These are phyloP conservation scores for Cyclophora albipunctata DNA, from an alignment of 2,888 invertebrate species.

Conservation along the genomic window DNA sequence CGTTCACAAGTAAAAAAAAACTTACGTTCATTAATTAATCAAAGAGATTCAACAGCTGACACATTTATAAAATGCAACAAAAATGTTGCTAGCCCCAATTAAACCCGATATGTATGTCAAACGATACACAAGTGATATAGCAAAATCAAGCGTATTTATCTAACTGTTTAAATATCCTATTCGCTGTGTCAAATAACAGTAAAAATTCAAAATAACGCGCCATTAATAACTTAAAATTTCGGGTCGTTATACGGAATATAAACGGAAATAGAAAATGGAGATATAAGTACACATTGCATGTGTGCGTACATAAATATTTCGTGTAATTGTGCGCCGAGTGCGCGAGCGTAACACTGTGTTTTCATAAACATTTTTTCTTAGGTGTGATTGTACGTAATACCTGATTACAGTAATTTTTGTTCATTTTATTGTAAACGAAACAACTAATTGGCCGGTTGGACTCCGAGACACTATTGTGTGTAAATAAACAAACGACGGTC, in stretches of 20 bases:
- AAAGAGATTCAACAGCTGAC: no score
- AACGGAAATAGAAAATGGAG: constrained; percentile 22
- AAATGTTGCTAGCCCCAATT: no score
- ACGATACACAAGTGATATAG: no score
- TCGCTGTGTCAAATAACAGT: neutral
- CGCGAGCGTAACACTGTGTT: constrained; percentile 8
- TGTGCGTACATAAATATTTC: constrained; percentile 5
- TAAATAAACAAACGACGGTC: no score
- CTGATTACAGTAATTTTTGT: constrained; percentile 1
- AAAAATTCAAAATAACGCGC: neutral
- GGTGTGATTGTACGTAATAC: constrained; percentile 22
- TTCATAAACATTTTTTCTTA: constrained; percentile 32
- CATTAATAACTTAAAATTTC: constrained; percentile 3
- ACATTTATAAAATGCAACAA: no score
- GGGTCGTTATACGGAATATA: constrained; percentile 1
- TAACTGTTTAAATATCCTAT: neutral
- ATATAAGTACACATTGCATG: constrained; percentile 13
- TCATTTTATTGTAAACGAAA: constrained; percentile 3
- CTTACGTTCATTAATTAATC: no score
- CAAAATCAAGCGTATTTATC: neutral
- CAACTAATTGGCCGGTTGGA: no score
- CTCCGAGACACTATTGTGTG: no score
- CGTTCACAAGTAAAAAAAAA: no score
- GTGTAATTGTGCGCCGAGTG: constrained; percentile 5
- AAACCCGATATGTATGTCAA: no score